Evolutionary conservation across 2,797 vertebrate genomes (phyloP).

Genomic region (Etheostoma perlongum): DNA sequence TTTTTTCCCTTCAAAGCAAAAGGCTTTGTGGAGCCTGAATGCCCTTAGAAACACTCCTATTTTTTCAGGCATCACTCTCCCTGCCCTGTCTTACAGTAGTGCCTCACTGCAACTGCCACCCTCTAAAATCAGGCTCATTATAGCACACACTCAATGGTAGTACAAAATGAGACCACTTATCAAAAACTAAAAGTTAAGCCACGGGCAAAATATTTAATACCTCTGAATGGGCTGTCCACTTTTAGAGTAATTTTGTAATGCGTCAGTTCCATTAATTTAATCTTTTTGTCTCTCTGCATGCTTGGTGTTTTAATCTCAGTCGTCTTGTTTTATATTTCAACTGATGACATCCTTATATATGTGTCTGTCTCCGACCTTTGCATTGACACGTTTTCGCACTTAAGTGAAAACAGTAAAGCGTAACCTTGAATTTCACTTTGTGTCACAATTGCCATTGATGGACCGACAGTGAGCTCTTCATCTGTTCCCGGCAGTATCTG

Average conservation of each 20-base stretch:
- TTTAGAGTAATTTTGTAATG: background rate
- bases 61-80: constrained; percentile 24
- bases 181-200: constrained; percentile 7
- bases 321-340: background rate
- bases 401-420: background rate
- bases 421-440: constrained; percentile 40
- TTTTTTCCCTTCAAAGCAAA: background rate
- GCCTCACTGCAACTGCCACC: constrained; percentile 35
- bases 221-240: background rate
- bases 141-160: background rate
- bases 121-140: constrained; percentile 25
- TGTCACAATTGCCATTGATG: constrained; percentile 11
- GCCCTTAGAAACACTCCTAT: constrained; percentile 5
- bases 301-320: background rate
- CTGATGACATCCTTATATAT: background rate
- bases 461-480: constrained; percentile 41
- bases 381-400: constrained; percentile 4
- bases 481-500: constrained; percentile 26
- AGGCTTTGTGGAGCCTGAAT: constrained; percentile 7
- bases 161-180: constrained; percentile 16
- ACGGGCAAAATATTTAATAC: background rate
- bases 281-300: background rate
- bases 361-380: constrained; percentile 10
- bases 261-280: background rate
- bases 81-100: constrained; percentile 1